Conservation (phyloP, 2,113 vertebrate genomes). For the Oncorhynchus masou region DNA sequence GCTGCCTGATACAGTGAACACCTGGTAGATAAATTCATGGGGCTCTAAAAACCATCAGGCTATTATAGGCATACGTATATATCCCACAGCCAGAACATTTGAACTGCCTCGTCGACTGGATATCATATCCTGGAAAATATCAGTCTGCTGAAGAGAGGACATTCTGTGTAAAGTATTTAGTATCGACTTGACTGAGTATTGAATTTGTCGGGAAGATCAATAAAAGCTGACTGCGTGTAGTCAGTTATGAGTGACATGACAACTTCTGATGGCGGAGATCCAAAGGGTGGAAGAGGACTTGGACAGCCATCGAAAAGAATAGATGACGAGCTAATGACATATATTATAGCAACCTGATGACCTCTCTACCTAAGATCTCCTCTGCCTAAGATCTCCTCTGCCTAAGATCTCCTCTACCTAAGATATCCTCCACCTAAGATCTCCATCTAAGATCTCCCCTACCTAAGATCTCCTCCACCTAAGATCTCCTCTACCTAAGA, state of each 20-base stretch:
- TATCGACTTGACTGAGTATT: neutral
- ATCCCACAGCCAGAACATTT: neutral
- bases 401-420: no score
- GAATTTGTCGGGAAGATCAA: neutral
- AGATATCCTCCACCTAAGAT: no score
- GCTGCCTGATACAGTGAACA: conserved; percentile 36
- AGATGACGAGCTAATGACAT: neutral
- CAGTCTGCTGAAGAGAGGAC: neutral
- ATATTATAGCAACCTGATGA: conserved; percentile 17
- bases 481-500: no score
- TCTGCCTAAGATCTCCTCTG: no score
- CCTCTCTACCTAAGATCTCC: neutral
- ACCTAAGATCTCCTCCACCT: no score
- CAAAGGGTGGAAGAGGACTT: no score
- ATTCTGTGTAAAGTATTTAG: neutral
- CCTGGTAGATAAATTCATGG: conserved; percentile 11
- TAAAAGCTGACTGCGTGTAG: neutral
- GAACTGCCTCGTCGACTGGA: neutral
- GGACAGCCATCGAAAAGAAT: conserved; percentile 17
- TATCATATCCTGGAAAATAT: neutral
- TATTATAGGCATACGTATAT: neutral
- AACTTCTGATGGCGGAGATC: neutral
- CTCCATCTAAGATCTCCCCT: no score
- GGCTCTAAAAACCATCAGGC: neutral
- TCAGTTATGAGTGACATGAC: conserved; percentile 24